phyloP scores from a whole-genome alignment of 92 coral and sea anemone species.

The Muricea muricata region DNA sequence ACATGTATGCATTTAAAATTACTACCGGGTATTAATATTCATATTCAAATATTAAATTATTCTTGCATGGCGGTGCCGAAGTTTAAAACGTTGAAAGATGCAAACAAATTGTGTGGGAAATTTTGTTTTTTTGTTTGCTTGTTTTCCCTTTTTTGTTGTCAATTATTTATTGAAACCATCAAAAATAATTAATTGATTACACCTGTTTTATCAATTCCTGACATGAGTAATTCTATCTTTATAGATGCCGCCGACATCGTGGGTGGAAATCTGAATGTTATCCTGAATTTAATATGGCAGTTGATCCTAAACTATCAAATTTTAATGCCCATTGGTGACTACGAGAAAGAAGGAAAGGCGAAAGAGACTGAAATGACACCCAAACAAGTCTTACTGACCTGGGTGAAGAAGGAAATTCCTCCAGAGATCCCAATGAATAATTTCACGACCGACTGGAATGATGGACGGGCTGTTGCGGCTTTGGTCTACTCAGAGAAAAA shows the following conservation, averaged over 20 bases:
- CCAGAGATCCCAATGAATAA: conserved; percentile 97
- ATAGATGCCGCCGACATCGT: conserved; percentile 96
- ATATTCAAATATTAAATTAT: no score
- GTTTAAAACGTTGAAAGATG: no score
- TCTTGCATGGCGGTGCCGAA: no score
- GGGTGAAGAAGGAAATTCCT: conserved; percentile 99
- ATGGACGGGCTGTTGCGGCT: conserved; percentile 96
- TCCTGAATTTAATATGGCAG: conserved; percentile 97
- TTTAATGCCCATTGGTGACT: conserved; percentile 85
- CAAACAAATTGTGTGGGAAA: no score
- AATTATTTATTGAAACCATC: no score
- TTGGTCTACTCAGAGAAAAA: conserved; percentile 96
- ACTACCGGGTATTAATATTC: no score
- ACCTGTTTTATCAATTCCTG: background rate
- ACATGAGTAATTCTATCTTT: background rate
- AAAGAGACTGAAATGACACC: conserved; percentile 78
- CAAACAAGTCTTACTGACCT: conserved; percentile 95
- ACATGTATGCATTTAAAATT: no score
- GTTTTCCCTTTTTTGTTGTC: no score
- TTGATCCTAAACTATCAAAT: conserved; percentile 95
- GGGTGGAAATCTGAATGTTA: conserved; percentile 91
- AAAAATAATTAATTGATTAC: no score
- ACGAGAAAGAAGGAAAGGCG: conserved; percentile 66
- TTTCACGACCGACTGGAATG: conserved; percentile 93
- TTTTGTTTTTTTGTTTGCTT: no score